phyloP scores from a whole-genome alignment of 2,113 vertebrate species.

The Jaculus jaculus region DNA sequence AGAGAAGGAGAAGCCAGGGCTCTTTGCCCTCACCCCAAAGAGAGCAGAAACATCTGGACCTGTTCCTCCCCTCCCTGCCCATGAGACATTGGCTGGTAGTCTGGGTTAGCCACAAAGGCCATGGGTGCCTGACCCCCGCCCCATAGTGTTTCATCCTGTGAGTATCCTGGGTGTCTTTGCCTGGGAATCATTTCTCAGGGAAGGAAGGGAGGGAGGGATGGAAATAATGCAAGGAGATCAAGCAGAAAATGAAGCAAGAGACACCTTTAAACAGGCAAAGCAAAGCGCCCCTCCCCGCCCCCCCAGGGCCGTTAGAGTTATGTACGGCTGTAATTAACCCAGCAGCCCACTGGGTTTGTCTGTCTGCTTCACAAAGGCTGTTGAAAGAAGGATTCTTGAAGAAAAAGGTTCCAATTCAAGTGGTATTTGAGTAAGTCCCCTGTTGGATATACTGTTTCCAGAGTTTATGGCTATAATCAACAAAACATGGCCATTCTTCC shows the following conservation, averaged over 20 bases:
- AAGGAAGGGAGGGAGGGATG: conserved; percentile 59
- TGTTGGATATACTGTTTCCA: conserved; percentile 73
- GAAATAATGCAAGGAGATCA: conserved; percentile 75
- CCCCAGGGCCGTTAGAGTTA: conserved; percentile 65
- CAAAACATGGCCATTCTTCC: conserved; percentile 73
- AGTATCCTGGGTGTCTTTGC: conserved; percentile 70
- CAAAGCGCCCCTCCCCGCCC: neutral
- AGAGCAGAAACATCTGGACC: neutral
- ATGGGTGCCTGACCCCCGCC: conserved; percentile 27
- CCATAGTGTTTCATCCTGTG: conserved; percentile 46
- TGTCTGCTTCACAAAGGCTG: conserved; percentile 70
- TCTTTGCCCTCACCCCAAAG: neutral
- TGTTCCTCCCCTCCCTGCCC: neutral
- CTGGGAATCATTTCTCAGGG: conserved; percentile 58
- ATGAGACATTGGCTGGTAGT: neutral
- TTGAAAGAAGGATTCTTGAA: conserved; percentile 77
- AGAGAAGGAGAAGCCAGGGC: neutral
- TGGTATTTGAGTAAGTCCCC: conserved; percentile 77
- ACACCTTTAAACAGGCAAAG: conserved; percentile 75
- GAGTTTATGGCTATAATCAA: conserved; percentile 77
- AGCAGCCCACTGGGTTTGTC: conserved; percentile 74
- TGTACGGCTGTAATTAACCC: conserved; percentile 79
- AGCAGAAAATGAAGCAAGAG: conserved; percentile 76
- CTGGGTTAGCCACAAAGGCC: conserved; percentile 50
- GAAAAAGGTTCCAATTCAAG: conserved; percentile 75